Conservation (phyloP, 2,888 invertebrate genomes). For the Palloptera scutellata region DNA sequence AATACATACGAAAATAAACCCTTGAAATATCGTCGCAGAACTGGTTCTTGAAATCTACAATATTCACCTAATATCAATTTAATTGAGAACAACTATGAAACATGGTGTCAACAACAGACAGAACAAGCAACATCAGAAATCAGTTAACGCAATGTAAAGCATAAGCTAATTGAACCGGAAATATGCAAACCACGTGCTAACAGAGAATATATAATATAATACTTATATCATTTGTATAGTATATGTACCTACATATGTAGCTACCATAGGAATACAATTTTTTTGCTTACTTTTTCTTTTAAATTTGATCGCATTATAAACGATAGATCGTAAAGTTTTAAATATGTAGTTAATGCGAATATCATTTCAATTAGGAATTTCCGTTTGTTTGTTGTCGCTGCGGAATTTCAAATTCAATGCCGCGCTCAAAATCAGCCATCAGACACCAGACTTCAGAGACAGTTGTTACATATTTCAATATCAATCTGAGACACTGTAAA, state of each 20-base stretch:
- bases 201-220: conserved; percentile 1
- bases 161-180: conserved; percentile 22
- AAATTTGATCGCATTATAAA: conserved; percentile 6
- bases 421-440: conserved; percentile 34
- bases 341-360: neutral
- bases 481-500: neutral
- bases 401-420: conserved; percentile 50
- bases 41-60: too few relatives aligned
- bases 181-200: conserved; percentile 12
- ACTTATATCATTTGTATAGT: neutral
- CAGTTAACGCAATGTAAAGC: conserved; percentile 9
- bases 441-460: neutral
- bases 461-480: neutral
- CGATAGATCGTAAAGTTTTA: neutral
- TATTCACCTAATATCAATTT: too few relatives aligned
- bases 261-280: neutral
- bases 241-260: conserved; percentile 1
- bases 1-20: too few relatives aligned
- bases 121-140: neutral
- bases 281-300: conserved; percentile 4
- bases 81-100: neutral
- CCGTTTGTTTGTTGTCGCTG: conserved; percentile 21
- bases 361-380: conserved; percentile 24
- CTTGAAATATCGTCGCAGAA: too few relatives aligned
- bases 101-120: conserved; percentile 8